Evolutionary conservation across 2,113 vertebrate genomes (phyloP).

Genomic region (Protobothrops flavoviridis): DNA sequence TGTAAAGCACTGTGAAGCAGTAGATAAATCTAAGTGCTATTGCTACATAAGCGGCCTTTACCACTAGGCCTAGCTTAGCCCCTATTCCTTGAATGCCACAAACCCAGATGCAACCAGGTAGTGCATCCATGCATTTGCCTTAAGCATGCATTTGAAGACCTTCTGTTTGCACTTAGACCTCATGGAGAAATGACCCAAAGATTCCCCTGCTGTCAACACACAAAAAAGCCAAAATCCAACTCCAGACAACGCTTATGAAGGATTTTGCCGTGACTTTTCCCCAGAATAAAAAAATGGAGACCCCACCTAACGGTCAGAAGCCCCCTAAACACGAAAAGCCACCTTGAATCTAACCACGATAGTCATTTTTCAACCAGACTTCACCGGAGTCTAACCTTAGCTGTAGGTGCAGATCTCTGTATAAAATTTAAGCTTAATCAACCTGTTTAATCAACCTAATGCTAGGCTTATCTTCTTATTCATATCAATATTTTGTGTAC

Average conservation of each 20-base stretch:
- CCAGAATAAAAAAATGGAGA: background rate
- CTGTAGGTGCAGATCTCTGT: background rate
- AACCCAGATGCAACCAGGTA: background rate
- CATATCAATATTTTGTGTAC: background rate
- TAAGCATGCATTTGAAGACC: background rate
- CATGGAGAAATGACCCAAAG: background rate
- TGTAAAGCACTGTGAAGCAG: too few species aligned
- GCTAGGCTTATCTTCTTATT: background rate
- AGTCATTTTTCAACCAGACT: background rate
- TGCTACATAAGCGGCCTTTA: background rate
- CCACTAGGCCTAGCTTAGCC: background rate
- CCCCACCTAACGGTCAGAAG: background rate
- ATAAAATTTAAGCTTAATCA: background rate
- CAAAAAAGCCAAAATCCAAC: background rate
- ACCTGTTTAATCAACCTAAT: background rate
- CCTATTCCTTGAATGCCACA: background rate
- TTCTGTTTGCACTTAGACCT: background rate
- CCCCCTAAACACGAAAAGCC: background rate
- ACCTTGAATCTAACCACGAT: background rate
- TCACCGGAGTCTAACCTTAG: background rate
- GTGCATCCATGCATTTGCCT: background rate
- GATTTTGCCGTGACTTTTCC: background rate
- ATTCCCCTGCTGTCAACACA: background rate
- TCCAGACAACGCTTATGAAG: background rate
- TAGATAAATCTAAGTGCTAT: background rate